Evolutionary conservation across 2,113 vertebrate species (phyloP), one percentile per base, ranked within the genome.

Genomic region (Trematomus loennbergii): DNA sequence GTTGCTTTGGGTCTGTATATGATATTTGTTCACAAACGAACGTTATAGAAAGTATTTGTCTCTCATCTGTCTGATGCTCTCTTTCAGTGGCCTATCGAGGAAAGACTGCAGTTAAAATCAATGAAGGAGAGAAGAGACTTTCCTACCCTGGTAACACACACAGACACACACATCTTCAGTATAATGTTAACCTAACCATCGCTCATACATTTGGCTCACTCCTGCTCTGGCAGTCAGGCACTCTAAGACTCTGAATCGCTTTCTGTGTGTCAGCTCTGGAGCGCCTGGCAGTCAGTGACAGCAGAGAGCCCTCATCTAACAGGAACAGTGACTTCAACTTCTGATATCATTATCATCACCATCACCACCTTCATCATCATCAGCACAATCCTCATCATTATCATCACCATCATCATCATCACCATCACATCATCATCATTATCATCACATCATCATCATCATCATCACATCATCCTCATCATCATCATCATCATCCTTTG

Each of bases 231-330:
- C 25, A 25, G 25, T 25, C 49, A 5, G 36, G 36, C 36, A 40
- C 5, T 8, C 36, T 40, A 40, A 40, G 36, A 40, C 36, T 40
- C 6, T 40, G 36, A 40, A 40, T 40, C n/a, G 53, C 15, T 10
- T 15, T 74, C 20, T 83, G 18, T 89, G 48, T 54, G 1, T 20
- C 83, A 95, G 94, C 92, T 81, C 85, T 95, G 83, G 94, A 95
- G n/a, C 85, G 89, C 12, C 92, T 95, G 77, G 58, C 82, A 0
- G 81, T 94, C 64, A 75, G 68, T 48, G 66, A 61, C 71, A 95
- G 91, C 88, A 87, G 94, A 76, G 93, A 94, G 53, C 89, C 93
- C 40, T 94, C 93, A 40, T 95, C 93, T 53, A 95, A 92, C 75
- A 87, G 94, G 70, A 95, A 92, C 82, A 94, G 94, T 33, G 86